Percentiles rank a stretch among this genome's conserved stretches.
These are phyloP conservation scores for Anastatus disparis DNA, from an alignment of 1,140 invertebrate species.

Conservation along the genomic window DNA sequence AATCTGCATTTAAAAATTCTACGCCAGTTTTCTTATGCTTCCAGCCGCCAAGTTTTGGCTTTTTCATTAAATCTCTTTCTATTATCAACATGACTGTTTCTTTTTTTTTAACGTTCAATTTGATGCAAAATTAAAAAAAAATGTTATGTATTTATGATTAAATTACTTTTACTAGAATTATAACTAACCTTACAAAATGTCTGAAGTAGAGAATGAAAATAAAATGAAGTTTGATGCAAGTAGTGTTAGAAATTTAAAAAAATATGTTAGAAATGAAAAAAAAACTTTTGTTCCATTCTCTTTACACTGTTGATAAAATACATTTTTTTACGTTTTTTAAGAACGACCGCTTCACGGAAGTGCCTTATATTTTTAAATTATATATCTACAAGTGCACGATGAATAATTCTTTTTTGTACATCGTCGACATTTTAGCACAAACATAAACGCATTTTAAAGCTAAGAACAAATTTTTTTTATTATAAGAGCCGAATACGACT, in stretches of 20 bases:
- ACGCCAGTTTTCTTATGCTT: constrained; percentile 68
- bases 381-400: constrained; percentile 25
- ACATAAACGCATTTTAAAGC: constrained; percentile 7
- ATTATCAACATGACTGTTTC: neutral
- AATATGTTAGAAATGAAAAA: neutral
- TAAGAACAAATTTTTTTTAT: constrained; percentile 27
- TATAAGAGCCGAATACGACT: constrained; percentile 11
- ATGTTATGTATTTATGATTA: neutral
- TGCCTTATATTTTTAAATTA: constrained; percentile 27
- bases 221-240: constrained; percentile 13
- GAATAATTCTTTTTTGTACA: constrained; percentile 23
- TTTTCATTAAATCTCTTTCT: constrained; percentile 55
- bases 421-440: constrained; percentile 17
- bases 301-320: constrained; percentile 27
- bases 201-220: neutral
- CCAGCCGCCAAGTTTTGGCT: constrained; percentile 75
- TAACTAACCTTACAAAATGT: constrained; percentile 9
- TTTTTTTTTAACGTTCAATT: constrained; percentile 15
- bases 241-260: constrained; percentile 18
- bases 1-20: constrained; percentile 73
- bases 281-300: neutral
- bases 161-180: too few species aligned
- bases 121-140: neutral
- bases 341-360: too few species aligned
- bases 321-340: constrained; percentile 22